Evolutionary conservation across 2,888 invertebrate species (phyloP).

Genomic region (Linnaemya tessellans): DNA sequence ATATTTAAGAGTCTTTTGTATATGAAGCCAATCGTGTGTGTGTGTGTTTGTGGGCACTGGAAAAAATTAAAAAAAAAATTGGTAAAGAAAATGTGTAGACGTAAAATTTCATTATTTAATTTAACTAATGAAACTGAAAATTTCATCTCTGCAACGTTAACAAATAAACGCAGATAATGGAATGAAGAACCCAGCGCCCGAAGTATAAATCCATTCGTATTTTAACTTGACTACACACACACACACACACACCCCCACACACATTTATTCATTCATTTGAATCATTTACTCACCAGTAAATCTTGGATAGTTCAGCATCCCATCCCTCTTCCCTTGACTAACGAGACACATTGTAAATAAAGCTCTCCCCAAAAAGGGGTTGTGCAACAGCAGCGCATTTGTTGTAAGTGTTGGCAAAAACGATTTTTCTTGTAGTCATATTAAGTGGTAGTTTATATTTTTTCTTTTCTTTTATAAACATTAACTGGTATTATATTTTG

Average conservation of each 20-base stretch:
- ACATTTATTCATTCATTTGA: conserved; percentile 11
- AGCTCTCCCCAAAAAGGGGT: neutral
- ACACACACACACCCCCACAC: neutral
- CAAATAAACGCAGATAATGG: conserved; percentile 73
- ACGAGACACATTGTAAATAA: neutral
- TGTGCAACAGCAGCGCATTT: neutral
- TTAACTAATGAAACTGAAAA: conserved; percentile 83
- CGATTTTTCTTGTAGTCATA: neutral
- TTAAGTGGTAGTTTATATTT: conserved; percentile 37
- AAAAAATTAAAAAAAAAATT: neutral
- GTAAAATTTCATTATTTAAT: conserved; percentile 80
- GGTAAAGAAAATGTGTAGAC: conserved; percentile 73
- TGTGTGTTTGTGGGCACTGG: neutral
- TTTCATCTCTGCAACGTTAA: conserved; percentile 80
- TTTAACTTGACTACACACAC: conserved; percentile 2
- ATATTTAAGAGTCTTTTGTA: conserved; percentile 14
- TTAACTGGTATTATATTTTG: conserved; percentile 44
- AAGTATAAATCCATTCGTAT: neutral
- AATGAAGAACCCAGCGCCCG: neutral
- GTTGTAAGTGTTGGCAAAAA: conserved; percentile 3
- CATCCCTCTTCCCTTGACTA: neutral
- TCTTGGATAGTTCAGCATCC: conserved; percentile 5
- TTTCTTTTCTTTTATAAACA: conserved; percentile 50
- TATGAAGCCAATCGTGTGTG: neutral
- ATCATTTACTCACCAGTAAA: conserved; percentile 10